These are phyloP conservation scores for Acestrorhynchus altus DNA, from an alignment of 2,797 vertebrate species.

Conservation along the genomic window DNA sequence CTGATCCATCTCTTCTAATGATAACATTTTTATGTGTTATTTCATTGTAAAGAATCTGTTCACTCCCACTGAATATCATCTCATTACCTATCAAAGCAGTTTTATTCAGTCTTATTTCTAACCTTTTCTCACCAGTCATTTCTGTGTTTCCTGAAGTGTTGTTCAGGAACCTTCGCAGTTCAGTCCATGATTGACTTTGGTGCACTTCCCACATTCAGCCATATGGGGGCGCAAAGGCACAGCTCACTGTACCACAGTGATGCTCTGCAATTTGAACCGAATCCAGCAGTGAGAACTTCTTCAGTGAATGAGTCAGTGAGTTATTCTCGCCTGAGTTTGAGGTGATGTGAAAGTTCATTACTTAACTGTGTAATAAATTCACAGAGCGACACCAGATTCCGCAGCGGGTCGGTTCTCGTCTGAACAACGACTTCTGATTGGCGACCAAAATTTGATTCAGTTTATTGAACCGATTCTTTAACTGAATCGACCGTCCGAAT, in stretches of 20 bases:
- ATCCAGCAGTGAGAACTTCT: background rate
- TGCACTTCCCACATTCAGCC: slow-evolving; percentile 29
- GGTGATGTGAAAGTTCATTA: background rate
- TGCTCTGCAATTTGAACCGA: background rate
- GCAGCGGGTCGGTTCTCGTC: background rate
- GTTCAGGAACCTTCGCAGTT: too few species aligned
- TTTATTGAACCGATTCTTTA: background rate
- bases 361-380: slow-evolving; percentile 8
- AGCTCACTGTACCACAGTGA: background rate
- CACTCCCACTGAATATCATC: too few species aligned
- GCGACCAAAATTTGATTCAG: background rate
- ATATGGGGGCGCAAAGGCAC: slow-evolving; percentile 53
- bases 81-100: too few species aligned
- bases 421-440: background rate
- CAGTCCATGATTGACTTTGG: background rate
- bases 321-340: background rate
- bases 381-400: slow-evolving; percentile 5
- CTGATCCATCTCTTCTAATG: too few species aligned
- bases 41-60: too few species aligned
- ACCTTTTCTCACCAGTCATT: too few species aligned
- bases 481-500: background rate
- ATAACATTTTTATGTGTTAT: too few species aligned
- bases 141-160: too few species aligned
- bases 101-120: too few species aligned
- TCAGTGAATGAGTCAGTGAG: background rate